Percentiles rank a stretch among this genome's conserved stretches.
phyloP scores from a whole-genome alignment of 2,888 invertebrate genomes.

The Antitype chi region DNA sequence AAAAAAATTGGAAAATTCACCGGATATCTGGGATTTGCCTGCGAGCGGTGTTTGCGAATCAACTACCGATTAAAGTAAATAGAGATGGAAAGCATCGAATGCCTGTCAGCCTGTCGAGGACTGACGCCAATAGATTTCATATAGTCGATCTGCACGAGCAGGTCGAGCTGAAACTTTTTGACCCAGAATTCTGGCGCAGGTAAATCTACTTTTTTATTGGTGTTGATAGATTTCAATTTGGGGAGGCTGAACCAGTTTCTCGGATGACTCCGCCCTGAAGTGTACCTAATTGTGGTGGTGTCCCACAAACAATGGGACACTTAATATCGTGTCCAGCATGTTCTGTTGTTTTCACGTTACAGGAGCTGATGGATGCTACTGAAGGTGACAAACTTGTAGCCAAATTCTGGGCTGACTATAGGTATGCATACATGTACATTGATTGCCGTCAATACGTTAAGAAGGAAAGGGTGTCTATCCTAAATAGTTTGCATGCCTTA shows the following conservation, averaged over 20 bases:
- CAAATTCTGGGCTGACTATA: too few species aligned
- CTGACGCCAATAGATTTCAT: constrained; percentile 41
- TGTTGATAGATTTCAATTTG: constrained; percentile 11
- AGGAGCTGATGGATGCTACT: too few species aligned
- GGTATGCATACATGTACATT: too few species aligned
- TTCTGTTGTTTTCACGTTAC: too few species aligned
- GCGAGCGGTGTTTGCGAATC: constrained; percentile 72
- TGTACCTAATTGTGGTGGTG: too few species aligned
- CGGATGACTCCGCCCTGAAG: too few species aligned
- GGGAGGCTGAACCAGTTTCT: too few species aligned
- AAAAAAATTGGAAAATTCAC: constrained; percentile 54
- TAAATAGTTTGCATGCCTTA: background rate
- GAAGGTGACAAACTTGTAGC: too few species aligned
- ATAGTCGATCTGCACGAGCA: constrained; percentile 25
- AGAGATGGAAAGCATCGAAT: constrained; percentile 71
- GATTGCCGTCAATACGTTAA: too few species aligned
- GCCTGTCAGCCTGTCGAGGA: constrained; percentile 49
- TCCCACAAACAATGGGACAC: too few species aligned
- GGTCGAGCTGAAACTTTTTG: constrained; percentile 43
- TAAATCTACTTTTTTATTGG: constrained; percentile 8
- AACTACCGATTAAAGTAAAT: constrained; percentile 78
- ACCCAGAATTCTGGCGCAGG: constrained; percentile 42
- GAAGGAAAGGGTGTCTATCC: background rate
- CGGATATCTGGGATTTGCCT: constrained; percentile 65
- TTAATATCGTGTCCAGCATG: too few species aligned